Evolutionary conservation across 2,113 vertebrate species (phyloP).

Genomic region (Alligator mississippiensis): DNA sequence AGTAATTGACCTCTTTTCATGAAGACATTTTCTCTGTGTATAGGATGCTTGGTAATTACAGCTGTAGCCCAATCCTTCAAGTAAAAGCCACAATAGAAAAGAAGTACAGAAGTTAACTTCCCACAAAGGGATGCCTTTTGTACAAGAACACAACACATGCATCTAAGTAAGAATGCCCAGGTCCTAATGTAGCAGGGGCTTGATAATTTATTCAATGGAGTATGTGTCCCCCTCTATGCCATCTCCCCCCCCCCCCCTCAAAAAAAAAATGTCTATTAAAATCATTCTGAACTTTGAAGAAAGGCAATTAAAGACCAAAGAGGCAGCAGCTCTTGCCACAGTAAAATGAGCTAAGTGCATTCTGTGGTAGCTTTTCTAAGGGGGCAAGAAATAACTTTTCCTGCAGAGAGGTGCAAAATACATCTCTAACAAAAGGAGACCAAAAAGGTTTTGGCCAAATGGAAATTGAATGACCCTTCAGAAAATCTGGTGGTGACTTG

Average conservation of each 20-base stretch:
- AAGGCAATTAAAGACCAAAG: too few species aligned
- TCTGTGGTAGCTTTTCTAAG: neutral
- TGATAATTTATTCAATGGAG: too few species aligned
- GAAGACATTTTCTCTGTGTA: neutral
- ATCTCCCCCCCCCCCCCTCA: too few species aligned
- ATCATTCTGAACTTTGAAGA: too few species aligned
- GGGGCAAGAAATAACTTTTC: neutral
- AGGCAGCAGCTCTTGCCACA: neutral
- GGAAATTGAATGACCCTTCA: neutral
- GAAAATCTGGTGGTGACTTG: accelerated
- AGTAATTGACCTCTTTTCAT: neutral
- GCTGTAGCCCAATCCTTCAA: neutral
- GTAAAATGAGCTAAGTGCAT: neutral
- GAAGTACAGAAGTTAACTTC: neutral
- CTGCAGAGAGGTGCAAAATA: neutral
- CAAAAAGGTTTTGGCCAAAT: neutral
- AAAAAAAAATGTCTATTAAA: too few species aligned
- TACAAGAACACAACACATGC: neutral
- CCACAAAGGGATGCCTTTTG: neutral
- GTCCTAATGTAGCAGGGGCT: too few species aligned
- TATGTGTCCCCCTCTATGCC: too few species aligned
- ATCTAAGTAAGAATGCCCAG: neutral
- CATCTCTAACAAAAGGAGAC: neutral
- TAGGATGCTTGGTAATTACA: neutral
- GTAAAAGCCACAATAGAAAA: neutral